Base-by-base conservation (phyloP, 30 jellyfish, hydroid and myxozoan genomes). In the Hydractinia echinata region DNA sequence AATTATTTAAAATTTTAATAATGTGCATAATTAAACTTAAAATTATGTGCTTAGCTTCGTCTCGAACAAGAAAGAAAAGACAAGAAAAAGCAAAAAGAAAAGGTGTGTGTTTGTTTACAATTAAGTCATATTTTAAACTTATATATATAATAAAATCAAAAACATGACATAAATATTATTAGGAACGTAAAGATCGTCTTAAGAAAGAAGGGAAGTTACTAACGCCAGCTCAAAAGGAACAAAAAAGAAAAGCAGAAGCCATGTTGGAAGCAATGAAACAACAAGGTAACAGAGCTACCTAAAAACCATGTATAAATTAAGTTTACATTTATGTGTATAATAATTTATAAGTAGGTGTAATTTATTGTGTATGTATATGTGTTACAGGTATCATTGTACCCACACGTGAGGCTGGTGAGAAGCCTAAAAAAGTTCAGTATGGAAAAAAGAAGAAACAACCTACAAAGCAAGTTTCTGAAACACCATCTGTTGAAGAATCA, bases 201-300 rank as follows among this genome's bases (percentile, higher is more conserved):
- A 94, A 85, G 83, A 83, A 84, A 73, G 99, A 94, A 71, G 99
- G 99, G n/a, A 94, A 94, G 76, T 84, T 86, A 49, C 55, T 94
- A 56, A 88, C 99, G 10, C 94, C 97, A 18, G 97, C 97, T 8
- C 97, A 94, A 76, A 82, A 79, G 61, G 97, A 94, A 86, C 91
- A 88, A 69, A 84, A 88, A 72, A 73, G 97, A n/a, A 67, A 86
- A 67, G 96, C 97, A n/a, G 99, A 88, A 55, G 86, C 79, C 72
- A 79, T 88, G 96, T 44, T 94, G 39, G 96, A 76, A 48, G 93
- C 96, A 5, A 77, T 92, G 95, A 92, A 82, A 70, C 87, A 87
- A 67, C 96, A 92, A 81, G 98, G 98, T 92, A 73, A 7, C 5
- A 30, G 44, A 30, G 44, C 44, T 30, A 30, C 44, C 44, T n/a